Conservation (phyloP, 2,888 invertebrate genomes). For the Cephus nigrinus region DNA sequence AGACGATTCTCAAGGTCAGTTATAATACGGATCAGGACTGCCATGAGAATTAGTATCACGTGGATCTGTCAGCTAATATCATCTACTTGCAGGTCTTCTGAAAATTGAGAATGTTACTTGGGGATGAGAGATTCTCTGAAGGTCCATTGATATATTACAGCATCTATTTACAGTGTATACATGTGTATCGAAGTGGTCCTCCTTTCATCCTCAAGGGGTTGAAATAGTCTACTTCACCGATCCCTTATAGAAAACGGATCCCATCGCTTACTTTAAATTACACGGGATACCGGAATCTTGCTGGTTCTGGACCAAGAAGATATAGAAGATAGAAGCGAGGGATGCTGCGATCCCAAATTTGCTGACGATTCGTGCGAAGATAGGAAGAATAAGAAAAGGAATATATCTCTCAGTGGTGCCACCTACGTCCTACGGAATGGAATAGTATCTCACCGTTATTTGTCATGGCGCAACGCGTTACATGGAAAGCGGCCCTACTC, state of each 20-base stretch:
- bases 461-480: not conserved
- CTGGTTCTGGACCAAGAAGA: not conserved
- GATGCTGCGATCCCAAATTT: not conserved
- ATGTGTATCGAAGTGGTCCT: not conserved
- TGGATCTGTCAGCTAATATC: slow-evolving; percentile 24
- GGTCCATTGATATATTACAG: not conserved
- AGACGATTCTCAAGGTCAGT: slow-evolving; percentile 37
- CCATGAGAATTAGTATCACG: slow-evolving; percentile 41
- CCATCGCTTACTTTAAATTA: not conserved
- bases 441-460: not conserved
- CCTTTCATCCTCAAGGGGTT: not conserved
- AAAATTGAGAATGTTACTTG: slow-evolving; percentile 31
- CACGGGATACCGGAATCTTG: not conserved
- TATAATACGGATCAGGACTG: slow-evolving; percentile 28
- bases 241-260: not conserved
- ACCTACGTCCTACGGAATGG: not conserved
- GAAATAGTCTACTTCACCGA: not conserved
- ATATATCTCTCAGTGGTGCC: not conserved
- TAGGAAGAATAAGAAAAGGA: not conserved
- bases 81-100: slow-evolving; percentile 31
- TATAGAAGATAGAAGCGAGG: not conserved
- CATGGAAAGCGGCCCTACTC: slow-evolving; percentile 12
- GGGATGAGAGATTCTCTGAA: not conserved
- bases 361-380: not conserved
- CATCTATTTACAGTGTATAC: not conserved